Evolutionary conservation across 2,888 invertebrate species (phyloP).

Genomic region (Drosophila hamatofila): DNA sequence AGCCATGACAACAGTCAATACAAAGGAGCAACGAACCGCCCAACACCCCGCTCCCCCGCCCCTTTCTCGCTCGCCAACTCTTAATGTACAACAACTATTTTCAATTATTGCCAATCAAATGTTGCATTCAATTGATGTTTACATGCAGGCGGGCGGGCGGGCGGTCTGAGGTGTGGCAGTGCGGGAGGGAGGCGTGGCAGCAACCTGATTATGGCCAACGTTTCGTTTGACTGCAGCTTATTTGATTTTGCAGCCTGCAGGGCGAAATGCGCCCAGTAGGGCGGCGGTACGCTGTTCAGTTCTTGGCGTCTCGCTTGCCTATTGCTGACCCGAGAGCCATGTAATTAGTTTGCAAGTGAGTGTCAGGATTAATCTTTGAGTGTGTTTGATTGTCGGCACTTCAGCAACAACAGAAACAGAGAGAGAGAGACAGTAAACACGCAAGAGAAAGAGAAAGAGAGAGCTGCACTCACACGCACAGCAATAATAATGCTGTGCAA

Average conservation of each 20-base stretch:
- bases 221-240: constrained; percentile 55
- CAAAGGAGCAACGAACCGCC: constrained; percentile 29
- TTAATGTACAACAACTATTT: constrained; percentile 82
- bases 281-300: constrained; percentile 5
- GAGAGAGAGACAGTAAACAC: constrained; percentile 14
- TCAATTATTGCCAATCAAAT: constrained; percentile 85
- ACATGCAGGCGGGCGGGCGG: constrained; percentile 55
- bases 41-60: not conserved
- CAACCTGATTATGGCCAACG: constrained; percentile 72
- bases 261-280: constrained; percentile 32
- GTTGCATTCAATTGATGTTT: constrained; percentile 83
- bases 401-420: constrained; percentile 34
- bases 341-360: constrained; percentile 82
- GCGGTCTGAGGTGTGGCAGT: not conserved
- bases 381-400: constrained; percentile 78
- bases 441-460: constrained; percentile 7
- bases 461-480: constrained; percentile 1
- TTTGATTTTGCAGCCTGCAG: constrained; percentile 51
- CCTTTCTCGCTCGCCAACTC: constrained; percentile 39
- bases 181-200: constrained; percentile 9
- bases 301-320: constrained; percentile 11
- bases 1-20: constrained; percentile 74
- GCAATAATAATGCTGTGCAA: constrained; percentile 67
- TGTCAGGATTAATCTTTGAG: constrained; percentile 80
- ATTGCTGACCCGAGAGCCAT: constrained; percentile 75